phyloP scores from a whole-genome alignment of 2,113 vertebrate genomes.

The Anguilla rostrata region DNA sequence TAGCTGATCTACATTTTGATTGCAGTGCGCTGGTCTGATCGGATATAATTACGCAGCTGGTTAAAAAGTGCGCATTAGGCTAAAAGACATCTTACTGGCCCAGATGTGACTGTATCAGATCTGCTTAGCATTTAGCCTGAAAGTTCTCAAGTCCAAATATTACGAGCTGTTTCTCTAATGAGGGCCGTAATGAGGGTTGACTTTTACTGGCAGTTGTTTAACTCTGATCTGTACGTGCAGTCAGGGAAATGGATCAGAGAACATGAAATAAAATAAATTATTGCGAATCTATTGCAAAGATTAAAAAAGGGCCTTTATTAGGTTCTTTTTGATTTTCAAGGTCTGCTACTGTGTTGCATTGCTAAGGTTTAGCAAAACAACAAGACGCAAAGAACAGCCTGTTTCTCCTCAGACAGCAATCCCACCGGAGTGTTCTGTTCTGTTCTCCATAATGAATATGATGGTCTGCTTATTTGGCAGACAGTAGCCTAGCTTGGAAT shows the following conservation, averaged over 20 bases:
- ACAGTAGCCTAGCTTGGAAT: background rate
- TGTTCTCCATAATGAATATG: conserved; percentile 42
- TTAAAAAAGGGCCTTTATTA: conserved; percentile 28
- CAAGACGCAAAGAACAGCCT: conserved; percentile 51
- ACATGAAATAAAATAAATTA: conserved; percentile 30
- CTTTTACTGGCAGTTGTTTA: conserved; percentile 58
- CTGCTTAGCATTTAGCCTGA: conserved; percentile 52
- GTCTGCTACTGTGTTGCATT: conserved; percentile 34
- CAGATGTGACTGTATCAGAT: conserved; percentile 28
- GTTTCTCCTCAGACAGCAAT: conserved; percentile 40
- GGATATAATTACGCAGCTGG: background rate
- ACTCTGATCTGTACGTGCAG: background rate
- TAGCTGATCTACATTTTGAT: background rate
- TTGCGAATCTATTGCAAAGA: conserved; percentile 24
- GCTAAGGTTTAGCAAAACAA: conserved; percentile 47
- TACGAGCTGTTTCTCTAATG: conserved; percentile 58
- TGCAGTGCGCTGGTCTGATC: background rate
- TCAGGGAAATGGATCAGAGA: conserved; percentile 34
- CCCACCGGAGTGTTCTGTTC: conserved; percentile 30
- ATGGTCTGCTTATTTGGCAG: conserved; percentile 43
- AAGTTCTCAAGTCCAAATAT: conserved; percentile 57
- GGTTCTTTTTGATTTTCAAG: conserved; percentile 38
- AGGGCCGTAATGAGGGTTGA: conserved; percentile 68
- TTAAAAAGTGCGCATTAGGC: background rate
- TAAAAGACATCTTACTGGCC: background rate